phyloP scores from a whole-genome alignment of 1,140 invertebrate genomes.

The Nasonia vitripennis region DNA sequence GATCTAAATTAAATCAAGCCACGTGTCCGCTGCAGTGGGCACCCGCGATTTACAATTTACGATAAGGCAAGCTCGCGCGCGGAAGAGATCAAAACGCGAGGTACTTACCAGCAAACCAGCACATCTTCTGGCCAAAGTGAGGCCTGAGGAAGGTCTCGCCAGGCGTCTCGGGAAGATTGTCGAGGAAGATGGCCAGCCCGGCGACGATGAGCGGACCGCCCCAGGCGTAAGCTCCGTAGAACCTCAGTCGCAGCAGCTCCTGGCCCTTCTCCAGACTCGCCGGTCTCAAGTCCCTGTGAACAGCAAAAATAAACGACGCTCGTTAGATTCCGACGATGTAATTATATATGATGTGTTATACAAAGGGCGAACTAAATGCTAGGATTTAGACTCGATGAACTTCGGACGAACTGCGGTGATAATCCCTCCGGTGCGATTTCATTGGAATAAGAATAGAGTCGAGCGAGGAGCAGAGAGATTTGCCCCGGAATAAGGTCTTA shows the following conservation, averaged over 20 bases:
- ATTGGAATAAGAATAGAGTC: not conserved
- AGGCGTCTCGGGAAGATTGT: slow-evolving; percentile 78
- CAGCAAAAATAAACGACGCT: slow-evolving; percentile 50
- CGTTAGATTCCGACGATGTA: not conserved
- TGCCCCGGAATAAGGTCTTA: not conserved
- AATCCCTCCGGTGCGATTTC: not conserved
- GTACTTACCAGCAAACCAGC: slow-evolving; percentile 86
- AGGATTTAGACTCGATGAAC: not conserved
- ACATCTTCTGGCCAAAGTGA: slow-evolving; percentile 83
- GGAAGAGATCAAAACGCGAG: not conserved
- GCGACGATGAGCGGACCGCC: slow-evolving; percentile 85
- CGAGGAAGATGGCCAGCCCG: slow-evolving; percentile 81
- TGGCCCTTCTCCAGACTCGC: slow-evolving; percentile 88
- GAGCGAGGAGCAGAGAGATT: not conserved
- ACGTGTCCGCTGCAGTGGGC: not conserved
- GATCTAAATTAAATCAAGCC: not conserved
- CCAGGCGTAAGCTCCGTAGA: slow-evolving; percentile 89
- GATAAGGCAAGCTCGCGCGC: not conserved
- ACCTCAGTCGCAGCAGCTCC: slow-evolving; percentile 83
- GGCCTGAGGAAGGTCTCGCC: slow-evolving; percentile 80
- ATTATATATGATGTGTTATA: not conserved
- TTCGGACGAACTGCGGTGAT: not conserved
- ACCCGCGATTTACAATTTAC: not conserved
- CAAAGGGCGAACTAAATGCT: not conserved
- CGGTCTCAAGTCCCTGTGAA: slow-evolving; percentile 85